Base-by-base conservation (phyloP, 2,113 vertebrate species). In the Regulus satrapa region DNA sequence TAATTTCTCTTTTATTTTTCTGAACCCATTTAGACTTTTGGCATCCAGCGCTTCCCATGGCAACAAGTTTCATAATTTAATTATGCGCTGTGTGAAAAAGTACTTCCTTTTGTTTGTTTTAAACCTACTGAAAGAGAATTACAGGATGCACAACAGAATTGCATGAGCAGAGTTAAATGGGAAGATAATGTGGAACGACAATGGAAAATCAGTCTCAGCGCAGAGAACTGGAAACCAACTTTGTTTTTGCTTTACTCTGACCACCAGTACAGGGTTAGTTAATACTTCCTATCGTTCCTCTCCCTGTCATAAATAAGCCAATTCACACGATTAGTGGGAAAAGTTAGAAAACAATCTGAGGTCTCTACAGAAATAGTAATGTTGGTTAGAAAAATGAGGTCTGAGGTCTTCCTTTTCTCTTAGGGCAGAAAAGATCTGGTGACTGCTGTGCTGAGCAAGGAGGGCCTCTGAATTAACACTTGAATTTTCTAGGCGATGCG, bases 41-140 rank as follows among this genome's bases (percentile, higher is more conserved):
- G 94, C 95, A 96, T 96, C 68, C 63, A 66, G 40, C 0, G 2
- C 94, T 97, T 97, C 96, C 96, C 86, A 97, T 71, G 76, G 88
- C 88, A 94, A 88, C 59, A 43, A 92, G 76, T 91, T 91, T 88
- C 83, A 86, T 63, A 59, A 34, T 94, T 96, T 95, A 94, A 96
- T 95, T 92, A 95, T 20, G 48, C 1, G 0, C 80, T 92, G 85
- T 92, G 94, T 96, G 94, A 96, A 97, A 96, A 94, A 97, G 91
- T 77, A 91, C 94, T 97, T 97, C 96, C 95, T 88, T 88, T 86
- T 95, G 91, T 96, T 97, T 97, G 95, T 94, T 94, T 96, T 94
- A 94, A 94, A 91, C 67, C 63, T 80, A 40, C 92, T 91, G 86
- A 80, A 95, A 91, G 85, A 95, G 93, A 95, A 96, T 96, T 62